A percentile compares a stretch with the other conserved stretches of the same genome.
Conservation (phyloP, 2,797 vertebrate species). For the Enteromius thamalakanensis region DNA sequence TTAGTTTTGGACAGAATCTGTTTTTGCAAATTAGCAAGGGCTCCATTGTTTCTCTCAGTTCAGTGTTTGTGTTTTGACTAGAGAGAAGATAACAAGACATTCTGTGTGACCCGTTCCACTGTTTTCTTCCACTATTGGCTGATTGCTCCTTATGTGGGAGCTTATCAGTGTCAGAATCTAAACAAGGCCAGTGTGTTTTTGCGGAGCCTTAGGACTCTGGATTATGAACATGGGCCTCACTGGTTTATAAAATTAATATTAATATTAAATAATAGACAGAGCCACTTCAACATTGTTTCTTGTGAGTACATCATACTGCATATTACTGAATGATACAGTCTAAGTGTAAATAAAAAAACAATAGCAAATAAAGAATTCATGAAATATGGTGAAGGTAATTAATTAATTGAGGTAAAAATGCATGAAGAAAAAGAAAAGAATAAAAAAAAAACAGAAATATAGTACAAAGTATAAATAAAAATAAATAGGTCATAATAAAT, state of each 20-base stretch:
- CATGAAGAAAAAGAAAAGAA: background rate
- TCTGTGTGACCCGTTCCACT: slow-evolving; percentile 28
- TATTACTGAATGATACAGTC: background rate
- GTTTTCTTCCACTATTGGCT: slow-evolving; percentile 23
- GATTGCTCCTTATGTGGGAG: slow-evolving; percentile 8
- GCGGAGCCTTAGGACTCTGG: background rate
- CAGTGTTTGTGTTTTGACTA: slow-evolving; percentile 54
- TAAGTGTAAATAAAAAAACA: slow-evolving; percentile 5
- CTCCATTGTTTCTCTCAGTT: slow-evolving; percentile 33
- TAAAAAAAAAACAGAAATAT: background rate
- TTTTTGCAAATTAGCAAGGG: slow-evolving; percentile 46
- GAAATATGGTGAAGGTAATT: background rate
- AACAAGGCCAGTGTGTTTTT: slow-evolving; percentile 1
- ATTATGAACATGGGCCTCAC: background rate
- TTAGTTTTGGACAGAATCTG: slow-evolving; percentile 44
- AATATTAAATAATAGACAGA: background rate
- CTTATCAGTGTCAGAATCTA: slow-evolving; percentile 28
- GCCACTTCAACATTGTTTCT: background rate
- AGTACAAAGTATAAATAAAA: background rate
- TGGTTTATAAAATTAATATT: background rate
- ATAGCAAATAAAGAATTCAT: background rate
- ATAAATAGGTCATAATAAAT: background rate
- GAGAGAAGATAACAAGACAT: slow-evolving; percentile 47
- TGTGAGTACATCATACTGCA: background rate
- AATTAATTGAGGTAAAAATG: background rate